Conservation (phyloP, 2,888 invertebrate species). For the Neoaliturus tenellus region DNA sequence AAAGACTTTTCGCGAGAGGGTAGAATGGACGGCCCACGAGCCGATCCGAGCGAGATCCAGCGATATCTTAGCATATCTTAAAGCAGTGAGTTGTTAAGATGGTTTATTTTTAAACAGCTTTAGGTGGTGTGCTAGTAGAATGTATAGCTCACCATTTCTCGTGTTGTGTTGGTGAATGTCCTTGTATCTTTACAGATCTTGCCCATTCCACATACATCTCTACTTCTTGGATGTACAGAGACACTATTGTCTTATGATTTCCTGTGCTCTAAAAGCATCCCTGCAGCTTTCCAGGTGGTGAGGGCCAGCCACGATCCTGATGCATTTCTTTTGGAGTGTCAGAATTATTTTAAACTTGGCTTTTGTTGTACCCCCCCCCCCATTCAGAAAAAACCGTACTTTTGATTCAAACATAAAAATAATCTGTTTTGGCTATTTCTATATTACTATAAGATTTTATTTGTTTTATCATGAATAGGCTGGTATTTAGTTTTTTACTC, state of each 20-base stretch:
- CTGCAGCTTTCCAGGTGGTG: slow-evolving; percentile 24
- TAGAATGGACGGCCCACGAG: too few species aligned
- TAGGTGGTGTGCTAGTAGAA: too few species aligned
- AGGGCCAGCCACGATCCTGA: background rate
- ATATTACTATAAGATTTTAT: background rate
- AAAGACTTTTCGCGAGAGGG: too few species aligned
- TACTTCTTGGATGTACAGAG: background rate
- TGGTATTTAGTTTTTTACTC: too few species aligned
- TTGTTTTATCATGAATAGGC: too few species aligned
- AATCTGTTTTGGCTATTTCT: background rate
- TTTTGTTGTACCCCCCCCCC: background rate
- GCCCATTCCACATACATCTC: background rate
- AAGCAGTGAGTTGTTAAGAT: too few species aligned
- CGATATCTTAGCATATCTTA: too few species aligned
- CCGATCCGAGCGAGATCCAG: too few species aligned
- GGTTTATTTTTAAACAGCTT: too few species aligned
- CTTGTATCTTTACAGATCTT: slow-evolving; percentile 3
- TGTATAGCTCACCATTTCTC: too few species aligned
- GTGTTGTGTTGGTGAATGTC: slow-evolving; percentile 14
- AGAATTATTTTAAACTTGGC: background rate
- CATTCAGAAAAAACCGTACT: background rate
- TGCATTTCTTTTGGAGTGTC: too few species aligned
- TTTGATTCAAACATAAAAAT: background rate
- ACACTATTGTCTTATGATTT: background rate
- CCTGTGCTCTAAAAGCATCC: slow-evolving; percentile 3